Conservation (phyloP, 2,113 vertebrate species). For the Sphyrna mokarran region DNA sequence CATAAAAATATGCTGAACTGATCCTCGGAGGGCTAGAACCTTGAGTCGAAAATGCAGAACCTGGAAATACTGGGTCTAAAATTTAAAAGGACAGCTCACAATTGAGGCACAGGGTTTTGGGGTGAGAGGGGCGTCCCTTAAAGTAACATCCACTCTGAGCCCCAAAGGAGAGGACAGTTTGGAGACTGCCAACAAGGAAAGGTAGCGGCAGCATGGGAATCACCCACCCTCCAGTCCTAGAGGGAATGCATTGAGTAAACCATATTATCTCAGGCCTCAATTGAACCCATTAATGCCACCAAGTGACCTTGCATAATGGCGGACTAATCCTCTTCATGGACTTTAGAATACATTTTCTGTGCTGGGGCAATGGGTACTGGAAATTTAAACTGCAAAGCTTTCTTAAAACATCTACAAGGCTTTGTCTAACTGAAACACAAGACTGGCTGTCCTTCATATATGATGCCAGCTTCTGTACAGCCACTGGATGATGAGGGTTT, state of each 20-base stretch:
- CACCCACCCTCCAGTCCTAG: neutral
- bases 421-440: neutral
- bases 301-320: neutral
- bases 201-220: neutral
- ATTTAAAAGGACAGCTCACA: neutral
- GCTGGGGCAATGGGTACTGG: neutral
- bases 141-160: neutral
- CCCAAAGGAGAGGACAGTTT: neutral
- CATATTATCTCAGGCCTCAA: neutral
- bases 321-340: neutral
- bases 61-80: neutral
- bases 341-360: neutral
- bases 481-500: neutral
- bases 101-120: neutral
- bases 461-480: neutral
- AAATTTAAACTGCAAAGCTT: neutral
- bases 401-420: neutral
- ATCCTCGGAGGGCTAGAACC: too few species aligned
- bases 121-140: neutral
- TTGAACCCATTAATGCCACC: neutral
- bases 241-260: neutral
- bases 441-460: neutral
- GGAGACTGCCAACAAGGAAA: too few species aligned
- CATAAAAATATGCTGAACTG: too few species aligned
- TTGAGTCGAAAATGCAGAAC: too few species aligned